Base-by-base conservation (phyloP, 2,888 invertebrate species). In the Mesoligia furuncula region DNA sequence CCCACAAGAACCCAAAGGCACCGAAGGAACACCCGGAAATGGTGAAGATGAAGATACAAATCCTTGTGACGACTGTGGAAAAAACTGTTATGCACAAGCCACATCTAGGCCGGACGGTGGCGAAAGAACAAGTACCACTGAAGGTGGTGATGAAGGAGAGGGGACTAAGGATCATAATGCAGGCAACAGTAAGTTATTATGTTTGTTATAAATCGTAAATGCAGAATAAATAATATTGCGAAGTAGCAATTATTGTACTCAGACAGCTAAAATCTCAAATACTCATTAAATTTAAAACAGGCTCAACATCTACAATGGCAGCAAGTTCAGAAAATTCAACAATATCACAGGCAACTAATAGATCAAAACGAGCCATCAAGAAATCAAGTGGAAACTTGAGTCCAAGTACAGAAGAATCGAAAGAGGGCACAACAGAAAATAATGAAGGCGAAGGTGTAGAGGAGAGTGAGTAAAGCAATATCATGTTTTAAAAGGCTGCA, bases 1-100 rank as follows among this genome's bases (percentile, higher is more conserved):
- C 5, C 73, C 3, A 42, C 13, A 13, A 4, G 8, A 61, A 11
- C 66, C 70, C 0, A 27, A 67, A 59, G 51, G 54, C 15, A 57
- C 42, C 8, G 36, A 64, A 39, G 64, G 42, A 48, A 71, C 61
- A 31, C 62, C 66, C 0, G 70, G 36, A 20, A 39, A 75, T 39
- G 67, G 54, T 65, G 54, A 73, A 76, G 36, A 42, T 67, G 36
- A 15, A 39, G 20, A 31, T 45, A 73, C 27, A 2, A 31, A 54
- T 20, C 45, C 74, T 39, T 83, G 74, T 54, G 61, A 69, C 9
- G 27, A 72, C 5, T 83, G 82, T 45, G n/a, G 24, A 13, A 24
- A 51, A 8, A 72, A 65, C 11, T 83, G 75, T 62, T 67, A 68
- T 42, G 5, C 1, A 7, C 48, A 68, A 62, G 48, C 13, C 8